Percentiles rank a stretch among this genome's conserved stretches.
phyloP scores from a whole-genome alignment of 2,797 vertebrate genomes.

The Parauchenoglanis ngamensis region DNA sequence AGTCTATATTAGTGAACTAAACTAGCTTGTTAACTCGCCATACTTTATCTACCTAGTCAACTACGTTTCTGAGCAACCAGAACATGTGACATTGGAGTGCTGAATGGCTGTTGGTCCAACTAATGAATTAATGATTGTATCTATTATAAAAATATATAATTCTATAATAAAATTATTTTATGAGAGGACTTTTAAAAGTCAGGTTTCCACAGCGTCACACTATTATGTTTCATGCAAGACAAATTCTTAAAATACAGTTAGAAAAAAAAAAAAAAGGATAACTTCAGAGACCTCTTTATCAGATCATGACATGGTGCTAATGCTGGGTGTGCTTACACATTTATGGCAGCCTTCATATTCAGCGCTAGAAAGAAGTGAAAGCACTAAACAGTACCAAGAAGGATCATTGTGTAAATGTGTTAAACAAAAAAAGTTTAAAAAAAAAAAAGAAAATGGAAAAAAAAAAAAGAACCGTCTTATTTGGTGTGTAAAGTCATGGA shows the following conservation, averaged over 20 bases:
- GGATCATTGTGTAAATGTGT: background rate
- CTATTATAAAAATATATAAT: no score
- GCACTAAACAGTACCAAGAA: background rate
- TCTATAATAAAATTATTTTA: no score
- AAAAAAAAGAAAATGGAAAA: background rate
- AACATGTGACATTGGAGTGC: background rate
- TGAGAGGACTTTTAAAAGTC: background rate
- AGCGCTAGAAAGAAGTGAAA: background rate
- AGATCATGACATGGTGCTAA: background rate
- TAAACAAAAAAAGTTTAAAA: background rate
- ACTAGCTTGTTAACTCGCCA: background rate
- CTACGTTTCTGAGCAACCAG: background rate
- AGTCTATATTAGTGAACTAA: background rate
- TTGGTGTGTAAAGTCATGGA: background rate
- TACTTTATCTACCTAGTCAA: background rate
- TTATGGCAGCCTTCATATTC: slow-evolving; percentile 1
- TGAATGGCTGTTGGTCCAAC: background rate
- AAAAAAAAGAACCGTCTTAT: background rate
- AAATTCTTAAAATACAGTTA: background rate
- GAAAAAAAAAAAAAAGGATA: background rate
- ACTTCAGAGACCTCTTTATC: background rate
- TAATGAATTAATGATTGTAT: background rate
- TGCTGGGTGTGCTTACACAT: background rate
- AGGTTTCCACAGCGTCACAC: background rate
- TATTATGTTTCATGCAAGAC: background rate